Base-by-base conservation (phyloP, 2,797 vertebrate species). In the Hydrocynus forskahlii region DNA sequence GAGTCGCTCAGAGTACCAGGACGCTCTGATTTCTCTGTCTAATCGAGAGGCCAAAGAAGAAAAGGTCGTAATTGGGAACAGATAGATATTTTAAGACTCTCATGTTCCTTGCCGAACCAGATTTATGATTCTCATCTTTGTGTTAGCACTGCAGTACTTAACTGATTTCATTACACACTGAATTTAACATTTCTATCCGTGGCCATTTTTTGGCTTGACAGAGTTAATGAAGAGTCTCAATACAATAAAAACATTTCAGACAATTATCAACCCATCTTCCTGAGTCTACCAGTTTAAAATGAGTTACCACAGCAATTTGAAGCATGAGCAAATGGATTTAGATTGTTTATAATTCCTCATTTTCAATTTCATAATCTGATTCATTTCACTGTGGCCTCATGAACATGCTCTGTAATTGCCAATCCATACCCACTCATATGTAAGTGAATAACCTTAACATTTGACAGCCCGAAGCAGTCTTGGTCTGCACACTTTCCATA, bases 101-200 rank as follows among this genome's bases (percentile, higher is more conserved):
- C 14, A 16, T 57, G 63, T 43, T 67, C 23, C 25, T 40, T 40
- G 8, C 69, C 54, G 43, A 73, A 79, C 17, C 59, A 73, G 57
- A 64, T 29, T 63, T 76, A 52, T 66, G 52, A 50, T 75, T 81
- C 70, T 79, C 48, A 79, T 79, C 68, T 63, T 55, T 43, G 21
- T 73, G 29, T 73, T 64, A 73, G 25, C 13, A 63, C 57, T 21
- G 12, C 45, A 71, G 21, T 35, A 60, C 45, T 52, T 73, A 52
- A 80, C 29, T 73, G 78, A 73, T 73, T 80, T 80, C 59, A 80
- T 66, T 73, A 80, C 52, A 64, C 69, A 73, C 45, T 73, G 19
- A 73, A 80, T 80, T 73, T 64, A 73, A 64, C 69, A 72, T 80
- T 73, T 73, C 71, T 70, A 73, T 80, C 71, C 5, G 21, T 55